Percentiles rank a stretch among this genome's conserved stretches.
phyloP scores from a whole-genome alignment of 2,888 invertebrate species.

The Cephus runcator region DNA sequence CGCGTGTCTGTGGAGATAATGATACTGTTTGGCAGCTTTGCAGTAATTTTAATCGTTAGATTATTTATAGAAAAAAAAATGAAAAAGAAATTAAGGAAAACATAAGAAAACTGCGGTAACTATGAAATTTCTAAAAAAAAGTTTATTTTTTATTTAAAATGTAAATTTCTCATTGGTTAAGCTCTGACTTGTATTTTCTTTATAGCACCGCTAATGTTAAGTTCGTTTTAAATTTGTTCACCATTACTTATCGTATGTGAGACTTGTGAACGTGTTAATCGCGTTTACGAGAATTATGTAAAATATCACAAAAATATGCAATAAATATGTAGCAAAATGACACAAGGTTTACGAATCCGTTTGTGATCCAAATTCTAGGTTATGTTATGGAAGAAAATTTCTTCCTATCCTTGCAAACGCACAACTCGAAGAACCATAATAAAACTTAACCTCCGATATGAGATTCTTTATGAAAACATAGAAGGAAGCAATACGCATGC shows the following conservation, averaged over 20 bases:
- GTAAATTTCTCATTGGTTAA: neutral
- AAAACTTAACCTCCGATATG: neutral
- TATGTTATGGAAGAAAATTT: neutral
- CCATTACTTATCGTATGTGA: neutral
- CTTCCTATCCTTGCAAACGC: neutral
- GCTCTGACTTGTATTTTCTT: neutral
- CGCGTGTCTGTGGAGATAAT: neutral
- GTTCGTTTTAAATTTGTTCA: neutral
- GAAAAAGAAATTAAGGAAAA: too few species aligned
- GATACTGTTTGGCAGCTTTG: neutral
- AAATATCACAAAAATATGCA: slow-evolving; percentile 1
- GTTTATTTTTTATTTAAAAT: neutral
- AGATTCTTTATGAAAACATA: neutral
- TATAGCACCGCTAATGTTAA: neutral
- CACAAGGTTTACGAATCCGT: neutral
- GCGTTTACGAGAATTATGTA: neutral
- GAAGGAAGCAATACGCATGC: neutral
- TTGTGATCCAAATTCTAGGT: too few species aligned
- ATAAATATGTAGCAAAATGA: neutral
- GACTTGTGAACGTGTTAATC: neutral
- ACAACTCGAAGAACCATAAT: neutral
- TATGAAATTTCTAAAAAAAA: neutral
- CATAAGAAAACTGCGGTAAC: too few species aligned
- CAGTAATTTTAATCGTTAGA: neutral
- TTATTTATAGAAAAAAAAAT: neutral